A percentile compares a stretch with the other conserved stretches of the same genome.
phyloP scores from a whole-genome alignment of 2,113 vertebrate genomes.

The Chascanopsetta lugubris region DNA sequence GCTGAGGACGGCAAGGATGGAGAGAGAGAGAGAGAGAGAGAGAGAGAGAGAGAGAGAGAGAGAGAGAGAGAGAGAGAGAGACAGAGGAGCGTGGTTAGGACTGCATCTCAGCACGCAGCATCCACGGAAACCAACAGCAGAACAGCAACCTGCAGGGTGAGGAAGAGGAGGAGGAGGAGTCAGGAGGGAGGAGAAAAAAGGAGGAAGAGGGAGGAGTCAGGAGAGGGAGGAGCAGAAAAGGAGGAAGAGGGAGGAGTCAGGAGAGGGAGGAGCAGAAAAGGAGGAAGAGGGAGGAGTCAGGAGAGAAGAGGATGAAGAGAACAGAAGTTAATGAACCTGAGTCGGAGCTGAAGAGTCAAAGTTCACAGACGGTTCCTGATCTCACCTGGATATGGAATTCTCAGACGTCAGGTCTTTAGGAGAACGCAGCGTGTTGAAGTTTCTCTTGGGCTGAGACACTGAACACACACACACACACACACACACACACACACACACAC shows the following conservation, averaged over 20 bases:
- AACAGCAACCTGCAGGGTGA: conserved; percentile 87
- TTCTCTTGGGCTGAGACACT: conserved; percentile 93
- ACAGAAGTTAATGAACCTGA: not conserved
- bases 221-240: not conserved
- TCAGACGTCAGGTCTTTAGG: conserved; percentile 94
- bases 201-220: not conserved
- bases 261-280: not conserved
- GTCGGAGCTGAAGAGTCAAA: not conserved
- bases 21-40: too few species aligned
- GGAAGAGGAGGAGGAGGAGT: not conserved
- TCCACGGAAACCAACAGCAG: conserved; percentile 97
- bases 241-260: not conserved
- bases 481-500: not conserved
- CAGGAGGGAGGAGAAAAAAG: not conserved
- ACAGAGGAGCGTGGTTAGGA: conserved; percentile 78
- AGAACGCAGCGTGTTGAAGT: conserved; percentile 88
- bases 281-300: not conserved
- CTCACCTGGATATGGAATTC: conserved; percentile 92
- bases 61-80: conserved; percentile 46
- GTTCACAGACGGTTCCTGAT: not conserved
- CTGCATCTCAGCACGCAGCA: conserved; percentile 94
- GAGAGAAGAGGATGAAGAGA: not conserved
- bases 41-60: conserved; percentile 4
- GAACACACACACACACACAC: conserved; percentile 2
- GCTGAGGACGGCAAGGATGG: conserved; percentile 32